These are phyloP conservation scores for Rutilus rutilus DNA, from an alignment of 2,113 vertebrate species.

Conservation along the genomic window DNA sequence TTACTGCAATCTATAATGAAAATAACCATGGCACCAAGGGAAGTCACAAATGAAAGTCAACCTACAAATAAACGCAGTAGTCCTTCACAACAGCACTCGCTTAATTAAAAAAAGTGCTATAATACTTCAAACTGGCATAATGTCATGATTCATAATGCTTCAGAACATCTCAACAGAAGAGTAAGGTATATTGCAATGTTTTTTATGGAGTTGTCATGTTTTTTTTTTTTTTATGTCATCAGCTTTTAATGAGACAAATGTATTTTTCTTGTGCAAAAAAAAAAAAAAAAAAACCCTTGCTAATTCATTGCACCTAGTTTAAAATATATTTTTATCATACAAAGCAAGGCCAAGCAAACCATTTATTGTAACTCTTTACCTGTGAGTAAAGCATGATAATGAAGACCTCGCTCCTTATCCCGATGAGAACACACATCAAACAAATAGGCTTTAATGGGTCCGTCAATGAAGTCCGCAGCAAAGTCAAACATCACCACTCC, in stretches of 20 bases:
- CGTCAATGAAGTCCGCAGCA: slow-evolving; percentile 96
- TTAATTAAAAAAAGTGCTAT: not conserved
- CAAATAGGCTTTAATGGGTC: slow-evolving; percentile 96
- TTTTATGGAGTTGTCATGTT: not conserved
- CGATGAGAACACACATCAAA: slow-evolving; percentile 95
- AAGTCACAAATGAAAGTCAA: not conserved
- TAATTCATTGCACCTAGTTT: not conserved
- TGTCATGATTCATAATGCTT: not conserved
- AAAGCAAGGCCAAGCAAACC: not conserved
- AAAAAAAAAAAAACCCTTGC: too few species aligned
- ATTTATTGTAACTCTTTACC: slow-evolving; percentile 72
- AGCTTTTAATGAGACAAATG: not conserved
- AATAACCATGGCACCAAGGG: not conserved
- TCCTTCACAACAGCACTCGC: not conserved
- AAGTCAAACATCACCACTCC: slow-evolving; percentile 98
- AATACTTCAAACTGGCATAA: not conserved
- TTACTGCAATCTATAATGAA: not conserved
- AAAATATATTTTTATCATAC: not conserved
- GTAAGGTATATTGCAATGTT: not conserved
- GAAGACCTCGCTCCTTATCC: slow-evolving; percentile 93
- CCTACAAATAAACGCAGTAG: not conserved
- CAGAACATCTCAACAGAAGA: not conserved
- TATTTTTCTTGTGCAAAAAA: not conserved
- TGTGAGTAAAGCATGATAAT: slow-evolving; percentile 95
- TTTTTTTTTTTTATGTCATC: too few species aligned